Evolutionary conservation across 2,113 vertebrate species (phyloP).

Genomic region (Hydropotes inermis): DNA sequence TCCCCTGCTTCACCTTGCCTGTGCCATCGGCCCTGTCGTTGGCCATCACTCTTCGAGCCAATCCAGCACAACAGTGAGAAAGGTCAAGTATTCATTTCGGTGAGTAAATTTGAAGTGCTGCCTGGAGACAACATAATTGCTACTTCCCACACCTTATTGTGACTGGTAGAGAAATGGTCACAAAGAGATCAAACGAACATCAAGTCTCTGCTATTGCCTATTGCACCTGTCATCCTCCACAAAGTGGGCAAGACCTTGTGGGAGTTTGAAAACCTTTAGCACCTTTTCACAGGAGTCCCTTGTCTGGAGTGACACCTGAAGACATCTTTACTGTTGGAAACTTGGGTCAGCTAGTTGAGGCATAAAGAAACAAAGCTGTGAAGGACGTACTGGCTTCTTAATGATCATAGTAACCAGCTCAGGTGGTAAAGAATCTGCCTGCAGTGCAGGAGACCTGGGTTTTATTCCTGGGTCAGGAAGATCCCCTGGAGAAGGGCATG

Average conservation of each 20-base stretch:
- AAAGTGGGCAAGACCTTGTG: constrained; percentile 24
- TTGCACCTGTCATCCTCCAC: constrained; percentile 26
- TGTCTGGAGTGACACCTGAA: constrained; percentile 46
- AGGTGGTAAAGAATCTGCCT: neutral
- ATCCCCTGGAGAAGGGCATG: neutral
- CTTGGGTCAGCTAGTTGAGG: constrained; percentile 14
- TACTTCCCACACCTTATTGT: constrained; percentile 24
- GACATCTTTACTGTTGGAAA: constrained; percentile 49
- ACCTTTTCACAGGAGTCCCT: neutral
- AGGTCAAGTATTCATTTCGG: constrained; percentile 71
- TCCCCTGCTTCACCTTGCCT: neutral
- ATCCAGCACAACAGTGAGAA: constrained; percentile 49
- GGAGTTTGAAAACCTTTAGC: constrained; percentile 24
- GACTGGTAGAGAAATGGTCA: constrained; percentile 61
- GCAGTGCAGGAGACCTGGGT: neutral
- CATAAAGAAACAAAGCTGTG: constrained; percentile 10
- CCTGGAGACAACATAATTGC: constrained; percentile 67
- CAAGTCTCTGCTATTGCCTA: neutral
- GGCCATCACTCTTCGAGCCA: constrained; percentile 7
- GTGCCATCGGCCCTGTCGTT: neutral
- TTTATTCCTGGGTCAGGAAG: neutral
- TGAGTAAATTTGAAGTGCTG: constrained; percentile 38
- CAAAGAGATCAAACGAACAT: constrained; percentile 45
- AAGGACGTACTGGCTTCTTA: neutral
- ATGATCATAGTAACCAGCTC: neutral